Evolutionary conservation across 2,888 invertebrate genomes (phyloP).

Genomic region (Globia sparganii): DNA sequence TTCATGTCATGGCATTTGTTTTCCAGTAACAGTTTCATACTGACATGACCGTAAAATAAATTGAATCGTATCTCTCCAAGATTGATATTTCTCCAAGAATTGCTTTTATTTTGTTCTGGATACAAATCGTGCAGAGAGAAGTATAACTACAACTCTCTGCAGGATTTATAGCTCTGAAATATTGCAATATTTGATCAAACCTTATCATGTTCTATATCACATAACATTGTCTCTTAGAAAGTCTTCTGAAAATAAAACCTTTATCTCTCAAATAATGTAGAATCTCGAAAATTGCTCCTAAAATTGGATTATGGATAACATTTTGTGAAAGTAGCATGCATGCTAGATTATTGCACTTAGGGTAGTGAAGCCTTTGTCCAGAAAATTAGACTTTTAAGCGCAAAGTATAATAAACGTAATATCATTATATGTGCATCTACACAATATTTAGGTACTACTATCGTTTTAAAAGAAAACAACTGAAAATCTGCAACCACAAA

Average conservation of each 20-base stretch:
- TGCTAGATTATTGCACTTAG: not conserved
- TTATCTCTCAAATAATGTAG: not conserved
- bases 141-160: not conserved
- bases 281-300: not conserved
- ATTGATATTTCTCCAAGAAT: no score
- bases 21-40: not conserved
- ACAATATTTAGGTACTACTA: not conserved
- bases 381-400: not conserved
- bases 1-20: not conserved
- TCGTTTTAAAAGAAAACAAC: conserved; percentile 15
- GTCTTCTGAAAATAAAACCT: conserved; percentile 2
- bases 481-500: conserved; percentile 11
- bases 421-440: not conserved
- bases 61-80: not conserved
- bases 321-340: not conserved
- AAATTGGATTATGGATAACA: not conserved
- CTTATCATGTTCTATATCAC: not conserved
- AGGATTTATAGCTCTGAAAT: not conserved
- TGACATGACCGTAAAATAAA: not conserved
- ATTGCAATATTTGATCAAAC: conserved; percentile 10
- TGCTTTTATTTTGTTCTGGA: not conserved
- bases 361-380: not conserved
- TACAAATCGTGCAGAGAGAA: not conserved
- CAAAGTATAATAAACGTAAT: no score
- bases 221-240: not conserved